Evolutionary conservation across 2,797 vertebrate genomes (phyloP).

Genomic region (Buphagus erythrorhynchus): DNA sequence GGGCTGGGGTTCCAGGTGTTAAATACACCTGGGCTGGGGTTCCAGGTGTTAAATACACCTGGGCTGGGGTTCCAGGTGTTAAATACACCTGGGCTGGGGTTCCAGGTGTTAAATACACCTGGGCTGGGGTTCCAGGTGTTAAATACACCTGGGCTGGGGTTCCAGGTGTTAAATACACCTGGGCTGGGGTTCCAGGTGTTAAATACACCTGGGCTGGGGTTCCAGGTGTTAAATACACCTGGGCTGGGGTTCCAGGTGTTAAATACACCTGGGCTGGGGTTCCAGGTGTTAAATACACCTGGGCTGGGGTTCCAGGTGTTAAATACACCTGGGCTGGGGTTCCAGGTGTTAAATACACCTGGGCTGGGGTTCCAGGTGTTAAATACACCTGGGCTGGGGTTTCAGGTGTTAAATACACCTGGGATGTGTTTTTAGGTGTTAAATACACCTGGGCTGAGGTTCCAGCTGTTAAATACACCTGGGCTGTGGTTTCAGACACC

Average conservation of each 20-base stretch:
- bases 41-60: rapidly evolving
- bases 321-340: rapidly evolving
- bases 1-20: rapidly evolving
- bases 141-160: too few relatives aligned
- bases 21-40: neutral
- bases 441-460: too few relatives aligned
- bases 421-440: too few relatives aligned
- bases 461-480: too few relatives aligned
- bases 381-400: rapidly evolving
- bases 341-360: neutral
- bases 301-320: rapidly evolving
- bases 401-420: neutral
- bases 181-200: rapidly evolving
- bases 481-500: neutral
- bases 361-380: rapidly evolving
- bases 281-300: rapidly evolving
- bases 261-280: rapidly evolving
- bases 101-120: neutral
- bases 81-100: rapidly evolving
- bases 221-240: neutral
- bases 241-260: rapidly evolving
- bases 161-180: rapidly evolving
- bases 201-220: rapidly evolving
- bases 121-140: rapidly evolving
- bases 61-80: rapidly evolving